These are phyloP conservation scores for Prionace glauca DNA, from an alignment of 2,797 vertebrate species.

Conservation along the genomic window DNA sequence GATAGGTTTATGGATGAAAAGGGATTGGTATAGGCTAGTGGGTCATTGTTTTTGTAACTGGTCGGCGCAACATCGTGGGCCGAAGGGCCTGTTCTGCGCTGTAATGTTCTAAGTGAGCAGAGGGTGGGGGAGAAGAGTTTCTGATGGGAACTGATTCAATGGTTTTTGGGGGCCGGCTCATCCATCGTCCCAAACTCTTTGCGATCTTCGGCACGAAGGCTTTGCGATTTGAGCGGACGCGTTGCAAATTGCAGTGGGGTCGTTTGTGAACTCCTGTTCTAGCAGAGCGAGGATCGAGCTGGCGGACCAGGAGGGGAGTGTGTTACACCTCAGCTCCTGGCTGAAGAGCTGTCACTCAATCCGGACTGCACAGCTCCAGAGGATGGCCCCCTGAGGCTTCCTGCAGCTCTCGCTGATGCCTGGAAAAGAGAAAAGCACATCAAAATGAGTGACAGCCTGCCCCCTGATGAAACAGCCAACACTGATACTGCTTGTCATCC, in stretches of 20 bases:
- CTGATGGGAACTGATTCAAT: background rate
- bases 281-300: background rate
- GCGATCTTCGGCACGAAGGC: background rate
- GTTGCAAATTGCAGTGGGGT: background rate
- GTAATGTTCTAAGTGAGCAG: background rate
- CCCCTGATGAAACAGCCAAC: background rate
- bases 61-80: no score
- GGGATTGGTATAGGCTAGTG: no score
- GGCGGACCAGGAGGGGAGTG: background rate
- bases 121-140: background rate
- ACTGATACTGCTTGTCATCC: constrained; percentile 2
- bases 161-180: background rate
- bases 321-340: background rate
- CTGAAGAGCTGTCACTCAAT: background rate
- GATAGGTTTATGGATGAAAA: no score
- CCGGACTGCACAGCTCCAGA: background rate
- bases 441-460: background rate
- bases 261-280: background rate
- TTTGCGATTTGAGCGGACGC: background rate
- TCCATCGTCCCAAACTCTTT: background rate
- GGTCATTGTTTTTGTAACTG: no score
- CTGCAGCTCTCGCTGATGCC: background rate
- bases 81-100: no score
- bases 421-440: background rate
- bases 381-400: background rate